Evolutionary conservation across 2,888 invertebrate species (phyloP).

Genomic region (Adelphocoris suturalis): DNA sequence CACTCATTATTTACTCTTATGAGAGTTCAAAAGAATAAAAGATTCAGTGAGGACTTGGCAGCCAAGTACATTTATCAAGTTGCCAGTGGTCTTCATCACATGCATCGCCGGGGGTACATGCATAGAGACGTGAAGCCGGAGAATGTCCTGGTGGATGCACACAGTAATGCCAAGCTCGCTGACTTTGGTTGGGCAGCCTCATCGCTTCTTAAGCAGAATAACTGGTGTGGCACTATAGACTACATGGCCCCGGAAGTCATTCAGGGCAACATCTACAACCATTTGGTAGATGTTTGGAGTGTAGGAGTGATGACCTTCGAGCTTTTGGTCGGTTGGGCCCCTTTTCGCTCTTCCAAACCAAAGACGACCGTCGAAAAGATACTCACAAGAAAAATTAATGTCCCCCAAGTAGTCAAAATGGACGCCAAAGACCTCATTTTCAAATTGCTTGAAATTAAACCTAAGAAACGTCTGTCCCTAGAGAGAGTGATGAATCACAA

Average conservation of each 20-base stretch:
- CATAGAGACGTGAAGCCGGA: conserved; percentile 96
- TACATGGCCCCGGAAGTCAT: conserved; percentile 98
- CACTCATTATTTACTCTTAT: conserved; percentile 92
- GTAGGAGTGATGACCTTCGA: conserved; percentile 94
- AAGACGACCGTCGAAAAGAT: conserved; percentile 87
- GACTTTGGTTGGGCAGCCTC: conserved; percentile 93
- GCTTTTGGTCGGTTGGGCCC: conserved; percentile 93
- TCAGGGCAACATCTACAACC: conserved; percentile 87
- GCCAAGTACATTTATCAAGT: conserved; percentile 93
- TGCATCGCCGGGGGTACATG: conserved; percentile 91
- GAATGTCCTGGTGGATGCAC: conserved; percentile 88
- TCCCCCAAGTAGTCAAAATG: conserved; percentile 83
- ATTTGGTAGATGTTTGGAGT: conserved; percentile 95
- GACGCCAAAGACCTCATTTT: conserved; percentile 87
- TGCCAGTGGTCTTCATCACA: conserved; percentile 92
- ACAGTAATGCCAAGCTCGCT: conserved; percentile 90
- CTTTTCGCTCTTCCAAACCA: conserved; percentile 89
- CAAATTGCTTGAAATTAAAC: conserved; percentile 62
- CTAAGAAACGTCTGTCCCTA: conserved; percentile 61
- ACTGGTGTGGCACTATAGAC: conserved; percentile 95
- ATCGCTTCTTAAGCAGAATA: conserved; percentile 78
- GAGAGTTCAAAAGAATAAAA: conserved; percentile 82
- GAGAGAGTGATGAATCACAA: conserved; percentile 60
- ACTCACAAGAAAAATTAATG: conserved; percentile 82
- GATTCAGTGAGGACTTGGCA: conserved; percentile 82